Evolutionary conservation across 2,888 invertebrate species (phyloP), one percentile per base, ranked within the genome.

Genomic region (Eristalis tenax): DNA sequence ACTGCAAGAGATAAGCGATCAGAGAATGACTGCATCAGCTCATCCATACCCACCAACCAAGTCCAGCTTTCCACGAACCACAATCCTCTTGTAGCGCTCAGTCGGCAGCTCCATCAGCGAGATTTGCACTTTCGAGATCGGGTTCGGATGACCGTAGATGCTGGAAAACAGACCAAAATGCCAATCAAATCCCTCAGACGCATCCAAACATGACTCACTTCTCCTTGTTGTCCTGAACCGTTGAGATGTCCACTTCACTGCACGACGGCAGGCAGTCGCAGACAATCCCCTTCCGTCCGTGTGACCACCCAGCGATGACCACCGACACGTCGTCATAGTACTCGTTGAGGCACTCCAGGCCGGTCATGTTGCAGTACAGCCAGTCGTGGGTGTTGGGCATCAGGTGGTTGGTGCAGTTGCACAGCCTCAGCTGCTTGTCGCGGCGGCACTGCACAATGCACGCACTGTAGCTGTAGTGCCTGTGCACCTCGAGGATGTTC

Each of bases 251-350:
- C 10, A 95, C 94, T 91, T 96, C 96, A 0, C 95, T 95, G 90
- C 96, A 96, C 15, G 96, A 96, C 0, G 96, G 96, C 76, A 96
- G 91, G 89, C 96, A 96, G 90, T 95, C 94, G 89, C 96, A 96
- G 1, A 94, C 93, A 18, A 96, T 92, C 0, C 96, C 96, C 0
- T 94, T 94, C 0, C 95, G 94, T 0, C 91, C 91, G 13, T 92
- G 93, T 0, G 95, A 94, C 96, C 96, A 96, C 11, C 93, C 92
- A 0, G 96, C 95, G 90, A 95, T 96, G 68, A 96, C 93, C 0
- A 95, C 95, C 0, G 95, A 95, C 11, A 96, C 91, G 88, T 95
- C 94, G 89, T 94, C 94, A 79, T 94, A 94, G 89, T 95, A 92
- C 0, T 94, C 90, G 90, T 95, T 95, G 1, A 96, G 92, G 88